Evolutionary conservation across 2,797 vertebrate species (phyloP), one percentile per base, ranked within the genome.

Genomic region (Synaphobranchus kaupii): DNA sequence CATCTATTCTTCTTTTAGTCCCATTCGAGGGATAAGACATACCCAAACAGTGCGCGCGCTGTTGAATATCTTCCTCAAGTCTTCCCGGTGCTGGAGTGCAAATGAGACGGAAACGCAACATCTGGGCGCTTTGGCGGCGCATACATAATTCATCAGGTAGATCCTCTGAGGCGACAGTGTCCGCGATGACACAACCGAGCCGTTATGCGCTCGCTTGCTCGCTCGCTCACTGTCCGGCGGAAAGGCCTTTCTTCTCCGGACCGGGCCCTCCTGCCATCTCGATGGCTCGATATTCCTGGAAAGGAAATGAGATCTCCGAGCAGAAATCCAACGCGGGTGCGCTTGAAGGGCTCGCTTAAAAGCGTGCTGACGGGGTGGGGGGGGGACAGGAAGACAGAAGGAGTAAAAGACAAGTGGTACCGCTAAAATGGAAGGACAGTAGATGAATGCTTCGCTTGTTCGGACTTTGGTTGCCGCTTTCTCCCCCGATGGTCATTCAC

Each of bases 81-180:
- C 25, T 22, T 73, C 84, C 84, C 15, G n/a, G 17, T 31, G 28
- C 47, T 34, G 6, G 50, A 50, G 58, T 31, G 83, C 86, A 47
- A 66, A 93, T 91, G 91, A 93, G 93, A 92, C 88, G 91, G 92
- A 94, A 94, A 92, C 39, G 3, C n/a, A 88, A 88, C 87, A 88
- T 88, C 87, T 88, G 88, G 88, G 88, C 56, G 89, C 90, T 93
- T 92, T 88, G 89, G 90, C 80, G 56, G 73, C 9, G 81, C 91
- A 94, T 95, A 90, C 92, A 95, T 95, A 93, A 95, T 95, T 94
- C 93, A 95, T 94, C 34, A 89, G 73, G 87, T 87, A 84, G 28
- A 88, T 93, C 85, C 86, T 92, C 89, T 90, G 91, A 91, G 91
- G 94, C 91, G 92, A 90, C 92, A 94, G 89, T 89, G 90, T 91